phyloP scores from a whole-genome alignment of 1,140 invertebrate genomes.

The Camponotus floridanus region DNA sequence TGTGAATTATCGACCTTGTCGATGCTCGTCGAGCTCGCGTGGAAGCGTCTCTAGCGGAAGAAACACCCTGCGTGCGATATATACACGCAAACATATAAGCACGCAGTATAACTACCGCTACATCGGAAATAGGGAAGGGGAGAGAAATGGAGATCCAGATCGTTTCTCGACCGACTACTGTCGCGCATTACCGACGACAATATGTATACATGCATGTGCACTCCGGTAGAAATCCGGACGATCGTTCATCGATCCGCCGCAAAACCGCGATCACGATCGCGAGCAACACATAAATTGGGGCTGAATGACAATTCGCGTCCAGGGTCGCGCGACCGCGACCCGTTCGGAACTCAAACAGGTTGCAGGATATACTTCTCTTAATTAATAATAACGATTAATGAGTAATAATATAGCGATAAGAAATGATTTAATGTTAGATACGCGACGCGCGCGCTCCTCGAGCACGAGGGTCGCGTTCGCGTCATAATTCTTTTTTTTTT shows the following conservation, averaged over 20 bases:
- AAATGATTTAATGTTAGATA: conserved; percentile 53
- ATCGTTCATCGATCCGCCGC: conserved; percentile 44
- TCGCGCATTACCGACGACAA: conserved; percentile 11
- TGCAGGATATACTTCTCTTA: conserved; percentile 68
- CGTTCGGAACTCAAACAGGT: conserved; percentile 58
- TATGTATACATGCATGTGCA: conserved; percentile 41
- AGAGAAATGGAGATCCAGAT: conserved; percentile 37
- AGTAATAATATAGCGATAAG: conserved; percentile 70
- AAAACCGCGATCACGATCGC: conserved; percentile 47
- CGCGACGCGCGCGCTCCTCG: conserved; percentile 23
- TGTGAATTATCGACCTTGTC: too few species aligned
- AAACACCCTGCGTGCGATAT: too few species aligned
- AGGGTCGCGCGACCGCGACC: conserved; percentile 30
- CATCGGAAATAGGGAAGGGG: conserved; percentile 41
- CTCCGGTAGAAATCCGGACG: conserved; percentile 34
- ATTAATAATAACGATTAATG: conserved; percentile 67
- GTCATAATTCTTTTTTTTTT: conserved; percentile 23
- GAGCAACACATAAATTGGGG: conserved; percentile 20
- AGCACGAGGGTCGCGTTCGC: conserved; percentile 46
- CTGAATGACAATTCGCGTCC: conserved; percentile 32
- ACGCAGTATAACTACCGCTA: background rate
- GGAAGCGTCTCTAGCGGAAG: too few species aligned
- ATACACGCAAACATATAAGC: too few species aligned
- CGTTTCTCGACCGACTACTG: conserved; percentile 28
- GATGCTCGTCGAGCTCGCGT: too few species aligned